A percentile compares a stretch with the other conserved stretches of the same genome.
Evolutionary conservation across 2,888 invertebrate species (phyloP).

Genomic region (Stenoptilia bipunctidactyla): DNA sequence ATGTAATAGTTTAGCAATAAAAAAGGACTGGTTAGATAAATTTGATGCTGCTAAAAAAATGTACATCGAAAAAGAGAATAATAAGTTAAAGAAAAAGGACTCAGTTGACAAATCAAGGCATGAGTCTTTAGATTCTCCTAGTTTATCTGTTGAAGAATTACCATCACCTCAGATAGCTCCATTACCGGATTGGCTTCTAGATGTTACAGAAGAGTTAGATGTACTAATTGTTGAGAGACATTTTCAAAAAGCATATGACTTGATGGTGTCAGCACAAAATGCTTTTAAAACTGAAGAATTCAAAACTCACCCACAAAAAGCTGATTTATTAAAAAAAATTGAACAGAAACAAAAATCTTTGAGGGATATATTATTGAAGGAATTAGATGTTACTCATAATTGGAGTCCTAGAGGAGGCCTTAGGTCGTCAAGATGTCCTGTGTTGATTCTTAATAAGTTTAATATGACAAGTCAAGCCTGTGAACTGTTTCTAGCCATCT

Average conservation of each 20-base stretch:
- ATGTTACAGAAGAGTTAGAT: conserved; percentile 94
- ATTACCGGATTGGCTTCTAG: conserved; percentile 88
- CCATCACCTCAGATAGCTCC: conserved; percentile 48
- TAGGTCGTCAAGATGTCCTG: conserved; percentile 86
- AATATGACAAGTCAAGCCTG: conserved; percentile 79
- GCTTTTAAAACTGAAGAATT: conserved; percentile 48
- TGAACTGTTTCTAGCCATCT: conserved; percentile 84
- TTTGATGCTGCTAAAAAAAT: conserved; percentile 92
- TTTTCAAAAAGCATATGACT: conserved; percentile 90
- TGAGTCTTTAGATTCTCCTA: conserved; percentile 54
- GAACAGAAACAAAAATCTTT: conserved; percentile 81
- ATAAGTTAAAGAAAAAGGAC: conserved; percentile 65
- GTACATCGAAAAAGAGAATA: conserved; percentile 74
- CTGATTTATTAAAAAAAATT: conserved; percentile 66
- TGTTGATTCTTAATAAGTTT: conserved; percentile 85
- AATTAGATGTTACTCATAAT: conserved; percentile 90
- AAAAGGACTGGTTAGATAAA: conserved; percentile 95
- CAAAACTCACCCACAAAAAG: conserved; percentile 44
- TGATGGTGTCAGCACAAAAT: conserved; percentile 75
- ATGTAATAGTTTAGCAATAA: conserved; percentile 82
- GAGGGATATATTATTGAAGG: conserved; percentile 89
- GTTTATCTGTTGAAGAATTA: conserved; percentile 55
- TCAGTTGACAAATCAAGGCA: conserved; percentile 46
- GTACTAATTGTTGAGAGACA: conserved; percentile 95
- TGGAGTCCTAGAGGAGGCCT: conserved; percentile 92